Base-by-base conservation (phyloP, 2,113 vertebrate species). In the Anguilla rostrata region DNA sequence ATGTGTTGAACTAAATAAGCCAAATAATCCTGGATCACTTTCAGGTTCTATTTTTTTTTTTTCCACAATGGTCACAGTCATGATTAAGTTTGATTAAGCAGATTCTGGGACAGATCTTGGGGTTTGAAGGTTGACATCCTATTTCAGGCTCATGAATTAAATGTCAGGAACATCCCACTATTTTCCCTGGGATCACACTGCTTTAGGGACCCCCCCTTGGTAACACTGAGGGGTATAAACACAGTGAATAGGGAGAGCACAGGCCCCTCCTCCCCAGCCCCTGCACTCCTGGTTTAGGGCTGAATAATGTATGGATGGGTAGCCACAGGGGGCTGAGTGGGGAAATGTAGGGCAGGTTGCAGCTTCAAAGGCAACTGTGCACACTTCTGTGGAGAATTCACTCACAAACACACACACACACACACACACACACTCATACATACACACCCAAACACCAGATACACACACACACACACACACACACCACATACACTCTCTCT, bases 271-370 rank as follows among this genome's bases (percentile, higher is more conserved):
- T 34, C 49, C 84, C 78, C 49, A 57, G 12, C 14, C 75, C 49
- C 75, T 53, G 84, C 34, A 26, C 81, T 82, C 22, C 81, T 83
- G 81, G 34, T 39, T 20, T 16, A 11, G 20, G 20, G 15, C 60
- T 89, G 83, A 88, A 88, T 90, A 88, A 91, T 87, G 86, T 80
- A 88, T 88, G 81, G 87, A 16, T 39, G 46, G 83, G 88, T 2
- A 86, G 79, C 40, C 79, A 80, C 84, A 34, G 20, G 85, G 75
- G 22, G 40, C 46, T 82, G 57, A 39, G 82, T 75, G 86, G 83
- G 43, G 46, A 56, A 91, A 88, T 90, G 86, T 89, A 75, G 86
- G 84, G 78, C 87, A 83, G 5, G 2, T 34, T n/a, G 4, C 1
- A 12, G 81, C 81, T 83, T 81, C 79, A 81, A 29, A 81, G 85